Evolutionary conservation across 2,888 invertebrate genomes (phyloP).

Genomic region (Netelia melanura): DNA sequence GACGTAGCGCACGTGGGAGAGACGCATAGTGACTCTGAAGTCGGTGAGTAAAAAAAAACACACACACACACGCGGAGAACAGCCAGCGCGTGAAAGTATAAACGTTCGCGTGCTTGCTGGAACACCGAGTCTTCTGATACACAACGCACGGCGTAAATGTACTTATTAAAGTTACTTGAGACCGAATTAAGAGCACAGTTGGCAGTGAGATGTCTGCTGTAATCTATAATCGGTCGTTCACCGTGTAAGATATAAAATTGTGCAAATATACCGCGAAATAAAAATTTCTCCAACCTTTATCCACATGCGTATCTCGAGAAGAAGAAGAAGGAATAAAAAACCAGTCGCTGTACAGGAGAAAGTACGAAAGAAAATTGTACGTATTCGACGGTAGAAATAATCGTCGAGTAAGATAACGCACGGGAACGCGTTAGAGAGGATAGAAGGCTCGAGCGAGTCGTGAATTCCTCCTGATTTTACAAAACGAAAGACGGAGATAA

Average conservation of each 20-base stretch:
- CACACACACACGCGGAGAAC: constrained; percentile 27
- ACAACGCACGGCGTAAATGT: background rate
- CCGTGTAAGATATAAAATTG: background rate
- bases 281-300: constrained; percentile 46
- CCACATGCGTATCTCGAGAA: constrained; percentile 25
- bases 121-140: constrained; percentile 24
- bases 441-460: background rate
- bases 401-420: background rate
- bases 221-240: constrained; percentile 41
- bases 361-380: constrained; percentile 40
- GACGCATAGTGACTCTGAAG: constrained; percentile 16
- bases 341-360: constrained; percentile 20
- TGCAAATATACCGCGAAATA: constrained; percentile 9
- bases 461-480: background rate
- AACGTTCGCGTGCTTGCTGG: constrained; percentile 44
- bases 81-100: constrained; percentile 61
- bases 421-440: too few relatives aligned
- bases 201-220: constrained; percentile 42
- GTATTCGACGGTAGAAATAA: background rate
- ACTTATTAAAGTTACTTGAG: constrained; percentile 21
- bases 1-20: constrained; percentile 56
- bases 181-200: constrained; percentile 10
- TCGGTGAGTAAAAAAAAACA: constrained; percentile 31
- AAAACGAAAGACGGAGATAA: background rate
- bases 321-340: background rate